Evolutionary conservation across 2,888 invertebrate genomes (phyloP).

Genomic region (Monopis laevigella): DNA sequence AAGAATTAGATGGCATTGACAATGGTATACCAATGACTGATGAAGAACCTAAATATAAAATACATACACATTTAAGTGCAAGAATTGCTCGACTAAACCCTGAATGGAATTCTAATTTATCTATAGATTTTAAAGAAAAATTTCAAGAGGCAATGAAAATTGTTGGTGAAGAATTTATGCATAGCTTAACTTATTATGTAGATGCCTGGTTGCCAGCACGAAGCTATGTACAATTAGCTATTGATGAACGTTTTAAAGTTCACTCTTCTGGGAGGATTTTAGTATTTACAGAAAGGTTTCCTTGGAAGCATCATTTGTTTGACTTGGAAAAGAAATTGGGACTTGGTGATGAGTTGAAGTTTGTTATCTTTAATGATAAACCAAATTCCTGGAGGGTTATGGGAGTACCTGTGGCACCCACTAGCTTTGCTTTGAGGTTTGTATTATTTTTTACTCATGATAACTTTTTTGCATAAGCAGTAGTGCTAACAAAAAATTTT

Average conservation of each 20-base stretch:
- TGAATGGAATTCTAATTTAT: constrained; percentile 77
- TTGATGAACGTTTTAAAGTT: constrained; percentile 73
- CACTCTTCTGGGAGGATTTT: constrained; percentile 86
- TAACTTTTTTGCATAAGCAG: not conserved
- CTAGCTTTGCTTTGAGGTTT: constrained; percentile 79
- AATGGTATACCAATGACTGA: constrained; percentile 91
- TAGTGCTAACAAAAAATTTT: no score
- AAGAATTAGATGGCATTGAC: constrained; percentile 96
- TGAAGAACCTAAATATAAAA: constrained; percentile 77
- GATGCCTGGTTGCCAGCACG: constrained; percentile 90
- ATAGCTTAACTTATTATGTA: constrained; percentile 70
- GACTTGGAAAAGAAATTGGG: constrained; percentile 79
- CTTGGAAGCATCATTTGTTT: constrained; percentile 93
- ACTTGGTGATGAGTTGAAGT: constrained; percentile 72
- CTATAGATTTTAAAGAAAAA: constrained; percentile 60
- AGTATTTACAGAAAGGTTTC: constrained; percentile 74
- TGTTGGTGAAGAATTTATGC: constrained; percentile 82
- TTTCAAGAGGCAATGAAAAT: constrained; percentile 83
- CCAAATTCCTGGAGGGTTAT: constrained; percentile 82
- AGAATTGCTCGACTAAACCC: constrained; percentile 85
- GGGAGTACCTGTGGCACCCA: constrained; percentile 76
- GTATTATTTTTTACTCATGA: no score
- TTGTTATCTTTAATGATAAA: constrained; percentile 75
- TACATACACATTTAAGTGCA: constrained; percentile 80
- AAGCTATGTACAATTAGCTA: constrained; percentile 75